phyloP scores from a whole-genome alignment of 2,113 vertebrate genomes.

The Mungos mungo region DNA sequence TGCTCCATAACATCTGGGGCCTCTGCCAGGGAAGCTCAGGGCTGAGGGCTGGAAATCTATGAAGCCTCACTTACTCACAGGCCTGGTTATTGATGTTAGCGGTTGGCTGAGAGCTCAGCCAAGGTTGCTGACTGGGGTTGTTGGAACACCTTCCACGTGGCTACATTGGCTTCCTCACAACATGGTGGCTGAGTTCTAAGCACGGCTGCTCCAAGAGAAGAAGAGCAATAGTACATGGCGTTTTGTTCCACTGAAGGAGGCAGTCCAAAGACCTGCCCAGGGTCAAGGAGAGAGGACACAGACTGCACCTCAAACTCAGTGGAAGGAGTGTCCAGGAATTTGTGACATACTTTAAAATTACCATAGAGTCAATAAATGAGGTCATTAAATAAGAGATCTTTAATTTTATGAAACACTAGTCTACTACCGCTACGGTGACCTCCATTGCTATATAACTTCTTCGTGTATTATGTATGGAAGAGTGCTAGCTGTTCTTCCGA shows the following conservation, averaged over 20 bases:
- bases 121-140: neutral
- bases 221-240: neutral
- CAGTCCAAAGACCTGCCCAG: neutral
- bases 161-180: neutral
- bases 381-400: neutral
- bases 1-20: neutral
- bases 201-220: neutral
- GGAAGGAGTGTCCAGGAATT: neutral
- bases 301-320: neutral
- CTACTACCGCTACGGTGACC: neutral
- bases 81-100: neutral
- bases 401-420: neutral
- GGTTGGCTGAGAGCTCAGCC: neutral
- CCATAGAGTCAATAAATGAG: neutral
- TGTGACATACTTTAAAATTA: neutral
- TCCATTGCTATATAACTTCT: neutral
- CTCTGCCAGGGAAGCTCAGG: neutral
- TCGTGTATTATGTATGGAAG: neutral
- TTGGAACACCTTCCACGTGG: neutral
- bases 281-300: neutral
- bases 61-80: neutral
- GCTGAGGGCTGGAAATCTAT: neutral
- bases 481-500: neutral
- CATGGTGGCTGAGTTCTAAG: neutral
- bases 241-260: neutral